A percentile compares a stretch with the other conserved stretches of the same genome.
phyloP scores from a whole-genome alignment of 92 coral and sea anemone species.

The Palythoa grandiflora region DNA sequence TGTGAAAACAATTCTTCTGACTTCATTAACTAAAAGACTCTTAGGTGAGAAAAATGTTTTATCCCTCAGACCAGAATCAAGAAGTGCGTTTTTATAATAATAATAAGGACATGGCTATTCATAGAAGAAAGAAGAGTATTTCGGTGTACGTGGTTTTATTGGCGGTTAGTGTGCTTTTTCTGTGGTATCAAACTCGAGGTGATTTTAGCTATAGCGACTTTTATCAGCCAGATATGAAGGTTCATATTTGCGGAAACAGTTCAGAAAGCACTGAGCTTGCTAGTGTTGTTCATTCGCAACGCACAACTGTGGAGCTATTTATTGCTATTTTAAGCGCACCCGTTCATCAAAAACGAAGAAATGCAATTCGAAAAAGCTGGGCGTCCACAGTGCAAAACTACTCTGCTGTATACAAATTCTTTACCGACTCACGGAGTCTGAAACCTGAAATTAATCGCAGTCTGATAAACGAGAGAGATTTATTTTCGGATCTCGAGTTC shows the following conservation, averaged over 20 bases:
- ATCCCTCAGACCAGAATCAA: background rate
- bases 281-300: background rate
- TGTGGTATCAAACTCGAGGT: constrained; percentile 32
- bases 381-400: constrained; percentile 56
- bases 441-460: constrained; percentile 7
- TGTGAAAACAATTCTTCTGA: background rate
- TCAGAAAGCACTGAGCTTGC: constrained; percentile 21
- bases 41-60: background rate
- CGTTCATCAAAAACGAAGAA: constrained; percentile 29
- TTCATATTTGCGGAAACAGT: constrained; percentile 41
- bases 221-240: constrained; percentile 29
- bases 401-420: constrained; percentile 55
- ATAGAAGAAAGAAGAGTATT: background rate
- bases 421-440: constrained; percentile 55
- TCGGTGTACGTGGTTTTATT: background rate
- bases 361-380: constrained; percentile 56
- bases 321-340: constrained; percentile 60
- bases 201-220: background rate
- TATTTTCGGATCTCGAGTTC: constrained; percentile 53
- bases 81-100: background rate
- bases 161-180: background rate
- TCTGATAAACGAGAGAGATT: constrained; percentile 40
- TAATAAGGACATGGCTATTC: background rate
- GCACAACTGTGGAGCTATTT: constrained; percentile 52
- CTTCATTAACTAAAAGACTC: background rate